Evolutionary conservation across 2,113 vertebrate genomes (phyloP).

Genomic region (Sinocyclocheilus anophthalmus): DNA sequence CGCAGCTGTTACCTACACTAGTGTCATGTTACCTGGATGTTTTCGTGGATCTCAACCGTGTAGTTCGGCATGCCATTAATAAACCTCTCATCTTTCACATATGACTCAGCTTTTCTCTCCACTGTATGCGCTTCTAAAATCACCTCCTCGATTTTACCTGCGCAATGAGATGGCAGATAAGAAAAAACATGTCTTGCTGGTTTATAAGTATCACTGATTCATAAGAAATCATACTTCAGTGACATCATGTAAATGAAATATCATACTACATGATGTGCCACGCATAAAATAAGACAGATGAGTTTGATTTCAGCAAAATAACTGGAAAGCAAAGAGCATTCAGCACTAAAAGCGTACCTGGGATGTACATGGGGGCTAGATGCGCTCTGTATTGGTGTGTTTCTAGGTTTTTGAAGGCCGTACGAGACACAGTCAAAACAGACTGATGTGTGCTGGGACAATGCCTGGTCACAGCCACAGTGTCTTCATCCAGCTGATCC

Average conservation of each 20-base stretch:
- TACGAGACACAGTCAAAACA: conserved; percentile 90
- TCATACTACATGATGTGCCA: not conserved
- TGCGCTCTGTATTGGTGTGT: conserved; percentile 82
- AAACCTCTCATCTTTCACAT: conserved; percentile 76
- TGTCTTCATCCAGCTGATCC: conserved; percentile 95
- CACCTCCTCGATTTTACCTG: conserved; percentile 95
- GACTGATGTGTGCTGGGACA: conserved; percentile 95
- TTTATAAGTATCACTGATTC: not conserved
- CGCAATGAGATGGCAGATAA: not conserved
- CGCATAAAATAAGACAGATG: not conserved
- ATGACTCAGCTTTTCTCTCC: conserved; percentile 75
- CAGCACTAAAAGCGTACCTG: conserved; percentile 77
- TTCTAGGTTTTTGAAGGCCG: conserved; percentile 91
- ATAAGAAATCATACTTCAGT: not conserved
- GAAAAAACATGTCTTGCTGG: not conserved
- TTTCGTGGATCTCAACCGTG: conserved; percentile 87
- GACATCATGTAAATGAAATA: not conserved
- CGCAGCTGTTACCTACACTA: not conserved
- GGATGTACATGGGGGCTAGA: conserved; percentile 94
- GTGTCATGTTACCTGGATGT: conserved; percentile 82
- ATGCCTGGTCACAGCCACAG: conserved; percentile 93
- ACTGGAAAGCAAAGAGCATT: not conserved
- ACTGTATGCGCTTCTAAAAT: conserved; percentile 90
- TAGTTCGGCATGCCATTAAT: conserved; percentile 92
- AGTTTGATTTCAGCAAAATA: not conserved